Evolutionary conservation across 1,140 invertebrate genomes (phyloP).

Genomic region (Zaprionus kolodkinae): DNA sequence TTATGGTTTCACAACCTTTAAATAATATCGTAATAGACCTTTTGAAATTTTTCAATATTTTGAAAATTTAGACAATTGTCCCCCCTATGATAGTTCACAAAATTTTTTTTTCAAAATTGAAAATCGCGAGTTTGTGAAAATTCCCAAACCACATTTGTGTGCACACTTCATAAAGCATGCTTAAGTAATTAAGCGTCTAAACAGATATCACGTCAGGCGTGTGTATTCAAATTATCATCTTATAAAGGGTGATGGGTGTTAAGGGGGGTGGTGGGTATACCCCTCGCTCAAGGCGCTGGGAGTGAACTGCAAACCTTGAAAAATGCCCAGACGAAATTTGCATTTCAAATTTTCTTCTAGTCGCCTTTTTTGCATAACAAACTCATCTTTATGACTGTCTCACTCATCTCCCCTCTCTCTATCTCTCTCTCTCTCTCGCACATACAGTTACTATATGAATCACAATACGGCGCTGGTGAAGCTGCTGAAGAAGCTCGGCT

Average conservation of each 20-base stretch:
- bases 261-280: not conserved
- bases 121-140: not conserved
- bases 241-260: not conserved
- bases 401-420: constrained; percentile 15
- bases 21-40: no score
- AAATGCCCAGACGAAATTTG: constrained; percentile 11
- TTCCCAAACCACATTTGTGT: not conserved
- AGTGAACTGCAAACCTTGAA: constrained; percentile 17
- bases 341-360: constrained; percentile 19
- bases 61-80: no score
- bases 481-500: constrained; percentile 92
- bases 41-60: no score
- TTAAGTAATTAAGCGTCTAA: constrained; percentile 3
- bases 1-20: no score
- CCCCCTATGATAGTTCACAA: no score
- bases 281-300: not conserved
- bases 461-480: constrained; percentile 97
- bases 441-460: constrained; percentile 92
- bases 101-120: not conserved
- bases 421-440: constrained; percentile 17
- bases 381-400: constrained; percentile 12
- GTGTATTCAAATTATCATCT: not conserved
- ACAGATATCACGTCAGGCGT: not conserved
- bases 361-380: not conserved
- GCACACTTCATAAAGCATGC: constrained; percentile 1